phyloP scores from a whole-genome alignment of 1,140 invertebrate species.

The Cydia splendana region DNA sequence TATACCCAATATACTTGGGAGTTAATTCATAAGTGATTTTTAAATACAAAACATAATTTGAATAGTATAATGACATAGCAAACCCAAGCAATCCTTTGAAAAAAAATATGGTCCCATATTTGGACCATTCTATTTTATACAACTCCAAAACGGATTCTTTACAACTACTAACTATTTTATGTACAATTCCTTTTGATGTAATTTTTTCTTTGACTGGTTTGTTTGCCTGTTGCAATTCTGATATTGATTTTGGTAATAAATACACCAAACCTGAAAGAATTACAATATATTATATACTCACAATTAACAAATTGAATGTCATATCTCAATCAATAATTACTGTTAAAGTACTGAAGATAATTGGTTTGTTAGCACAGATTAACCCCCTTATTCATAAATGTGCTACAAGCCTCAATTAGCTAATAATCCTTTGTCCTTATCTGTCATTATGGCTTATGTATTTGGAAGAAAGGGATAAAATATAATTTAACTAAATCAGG shows the following conservation, averaged over 20 bases:
- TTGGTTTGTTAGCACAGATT: too few relatives aligned
- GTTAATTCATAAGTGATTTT: constrained; percentile 79
- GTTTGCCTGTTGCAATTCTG: neutral
- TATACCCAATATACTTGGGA: constrained; percentile 82
- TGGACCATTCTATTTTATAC: constrained; percentile 77
- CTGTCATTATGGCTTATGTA: too few relatives aligned
- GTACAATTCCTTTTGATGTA: constrained; percentile 46
- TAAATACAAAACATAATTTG: constrained; percentile 80
- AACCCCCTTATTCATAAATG: too few relatives aligned
- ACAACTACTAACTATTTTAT: constrained; percentile 59
- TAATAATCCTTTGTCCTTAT: too few relatives aligned
- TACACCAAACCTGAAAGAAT: constrained; percentile 71
- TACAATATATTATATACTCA: neutral
- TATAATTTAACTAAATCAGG: too few relatives aligned
- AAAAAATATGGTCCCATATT: constrained; percentile 81
- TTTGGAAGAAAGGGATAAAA: too few relatives aligned
- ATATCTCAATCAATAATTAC: neutral
- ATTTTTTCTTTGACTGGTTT: constrained; percentile 11
- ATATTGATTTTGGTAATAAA: constrained; percentile 58
- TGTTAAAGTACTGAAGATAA: too few relatives aligned
- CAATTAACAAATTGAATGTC: neutral
- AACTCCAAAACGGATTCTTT: constrained; percentile 75
- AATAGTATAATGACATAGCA: constrained; percentile 80
- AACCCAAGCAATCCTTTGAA: constrained; percentile 80
- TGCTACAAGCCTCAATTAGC: too few relatives aligned